Percentiles rank a stretch among this genome's conserved stretches.
Conservation (phyloP, 1,140 invertebrate species). For the Olivierus martensii region DNA sequence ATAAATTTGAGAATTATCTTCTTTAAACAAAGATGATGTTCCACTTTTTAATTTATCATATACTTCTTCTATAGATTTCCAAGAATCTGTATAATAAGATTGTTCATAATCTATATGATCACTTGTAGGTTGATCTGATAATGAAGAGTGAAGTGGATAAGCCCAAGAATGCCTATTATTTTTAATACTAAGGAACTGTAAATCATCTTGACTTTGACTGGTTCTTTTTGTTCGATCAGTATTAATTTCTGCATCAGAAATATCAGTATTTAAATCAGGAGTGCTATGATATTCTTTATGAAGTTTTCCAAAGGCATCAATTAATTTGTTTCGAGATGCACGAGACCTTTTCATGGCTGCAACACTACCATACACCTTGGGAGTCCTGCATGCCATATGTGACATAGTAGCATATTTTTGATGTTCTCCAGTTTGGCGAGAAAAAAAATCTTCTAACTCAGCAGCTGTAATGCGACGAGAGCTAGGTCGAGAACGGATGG, state of each 20-base stretch:
- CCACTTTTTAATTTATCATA: slow-evolving; percentile 5
- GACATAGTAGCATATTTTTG: slow-evolving; percentile 12
- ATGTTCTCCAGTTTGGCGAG: slow-evolving; percentile 45
- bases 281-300: slow-evolving; percentile 78
- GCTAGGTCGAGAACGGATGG: slow-evolving; percentile 67
- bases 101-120: slow-evolving; percentile 9
- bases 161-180: slow-evolving; percentile 28
- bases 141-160: slow-evolving; percentile 18
- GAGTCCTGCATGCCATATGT: slow-evolving; percentile 32
- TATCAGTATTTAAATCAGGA: slow-evolving; percentile 46
- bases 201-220: slow-evolving; percentile 31
- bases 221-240: neutral
- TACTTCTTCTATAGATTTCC: slow-evolving; percentile 16
- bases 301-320: slow-evolving; percentile 14
- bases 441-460: slow-evolving; percentile 79
- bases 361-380: slow-evolving; percentile 78
- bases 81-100: slow-evolving; percentile 9
- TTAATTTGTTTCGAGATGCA: slow-evolving; percentile 21
- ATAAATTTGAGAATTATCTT: slow-evolving; percentile 13
- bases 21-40: neutral
- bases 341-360: slow-evolving; percentile 80
- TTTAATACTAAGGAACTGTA: slow-evolving; percentile 13
- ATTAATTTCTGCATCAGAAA: slow-evolving; percentile 1
- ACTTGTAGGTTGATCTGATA: neutral
- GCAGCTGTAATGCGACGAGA: slow-evolving; percentile 74